Evolutionary conservation across 37 sponge, comb jelly and placozoan genomes (phyloP).

Genomic region (Axinella damicornis): DNA sequence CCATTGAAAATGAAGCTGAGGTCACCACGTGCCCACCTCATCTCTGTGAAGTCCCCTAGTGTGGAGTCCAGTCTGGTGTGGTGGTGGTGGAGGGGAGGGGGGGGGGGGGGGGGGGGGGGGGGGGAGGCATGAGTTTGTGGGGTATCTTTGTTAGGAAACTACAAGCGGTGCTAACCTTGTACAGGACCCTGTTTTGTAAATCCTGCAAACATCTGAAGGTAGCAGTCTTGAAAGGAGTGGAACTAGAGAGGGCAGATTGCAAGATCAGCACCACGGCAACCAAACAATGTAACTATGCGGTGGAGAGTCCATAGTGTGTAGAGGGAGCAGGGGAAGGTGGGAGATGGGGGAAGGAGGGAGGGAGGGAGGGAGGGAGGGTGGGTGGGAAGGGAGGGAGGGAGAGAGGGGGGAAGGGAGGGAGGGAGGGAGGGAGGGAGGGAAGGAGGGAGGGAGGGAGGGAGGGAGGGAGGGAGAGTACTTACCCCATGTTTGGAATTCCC

Average conservation of each 20-base stretch:
- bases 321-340: too few species aligned
- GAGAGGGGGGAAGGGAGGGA: too few species aligned
- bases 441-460: too few species aligned
- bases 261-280: too few species aligned
- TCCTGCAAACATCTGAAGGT: conserved; percentile 86
- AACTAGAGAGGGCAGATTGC: conserved; percentile 55
- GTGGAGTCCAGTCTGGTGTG: conserved; percentile 81
- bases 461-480: too few species aligned
- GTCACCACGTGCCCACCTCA: conserved; percentile 90
- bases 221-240: conserved; percentile 87
- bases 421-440: too few species aligned
- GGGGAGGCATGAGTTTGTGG: background rate
- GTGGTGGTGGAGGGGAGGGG: background rate
- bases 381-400: too few species aligned
- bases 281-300: too few species aligned
- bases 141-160: background rate
- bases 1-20: conserved; percentile 93
- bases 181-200: conserved; percentile 78
- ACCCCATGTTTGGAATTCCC: conserved; percentile 82
- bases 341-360: too few species aligned
- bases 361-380: too few species aligned
- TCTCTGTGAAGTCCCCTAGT: conserved; percentile 87
- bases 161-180: conserved; percentile 55
- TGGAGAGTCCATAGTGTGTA: too few species aligned
- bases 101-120: background rate